Conservation (phyloP, 2,113 vertebrate genomes). For the Anoura caudifer region DNA sequence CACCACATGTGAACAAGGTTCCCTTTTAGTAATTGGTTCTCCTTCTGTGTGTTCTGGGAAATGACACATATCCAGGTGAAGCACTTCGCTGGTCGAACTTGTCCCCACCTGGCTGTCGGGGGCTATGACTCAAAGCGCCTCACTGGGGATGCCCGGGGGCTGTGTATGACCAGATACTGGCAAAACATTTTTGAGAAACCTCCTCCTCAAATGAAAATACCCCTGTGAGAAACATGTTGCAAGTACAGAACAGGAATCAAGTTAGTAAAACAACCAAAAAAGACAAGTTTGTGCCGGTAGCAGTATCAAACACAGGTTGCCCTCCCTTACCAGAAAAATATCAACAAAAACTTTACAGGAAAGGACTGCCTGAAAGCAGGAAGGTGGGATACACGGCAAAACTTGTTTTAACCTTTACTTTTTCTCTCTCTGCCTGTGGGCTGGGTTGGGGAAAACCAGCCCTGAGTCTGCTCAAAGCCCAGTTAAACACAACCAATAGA, state of each 20-base stretch:
- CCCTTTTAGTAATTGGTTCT: constrained; percentile 66
- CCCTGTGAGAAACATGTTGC: constrained; percentile 52
- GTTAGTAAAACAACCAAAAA: neutral
- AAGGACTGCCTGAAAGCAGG: neutral
- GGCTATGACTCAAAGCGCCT: constrained; percentile 68
- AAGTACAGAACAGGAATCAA: neutral
- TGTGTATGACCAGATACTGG: constrained; percentile 61
- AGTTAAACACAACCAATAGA: neutral
- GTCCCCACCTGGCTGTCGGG: constrained; percentile 2
- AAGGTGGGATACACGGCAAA: neutral
- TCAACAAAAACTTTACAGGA: constrained; percentile 27
- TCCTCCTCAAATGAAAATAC: constrained; percentile 67
- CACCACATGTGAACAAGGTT: neutral
- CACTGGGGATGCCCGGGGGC: constrained; percentile 64
- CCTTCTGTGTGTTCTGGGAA: constrained; percentile 61
- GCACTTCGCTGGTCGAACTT: neutral
- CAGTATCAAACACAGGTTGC: neutral
- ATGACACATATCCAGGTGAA: constrained; percentile 44
- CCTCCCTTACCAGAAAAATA: constrained; percentile 35
- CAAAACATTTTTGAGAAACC: constrained; percentile 72
- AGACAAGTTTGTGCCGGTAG: neutral
- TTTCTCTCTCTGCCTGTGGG: neutral
- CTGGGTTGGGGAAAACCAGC: neutral
- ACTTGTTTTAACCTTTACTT: neutral
- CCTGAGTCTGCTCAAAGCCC: neutral